Evolutionary conservation across 2,797 vertebrate genomes (phyloP).

Genomic region (Lutjanus argentimaculatus): DNA sequence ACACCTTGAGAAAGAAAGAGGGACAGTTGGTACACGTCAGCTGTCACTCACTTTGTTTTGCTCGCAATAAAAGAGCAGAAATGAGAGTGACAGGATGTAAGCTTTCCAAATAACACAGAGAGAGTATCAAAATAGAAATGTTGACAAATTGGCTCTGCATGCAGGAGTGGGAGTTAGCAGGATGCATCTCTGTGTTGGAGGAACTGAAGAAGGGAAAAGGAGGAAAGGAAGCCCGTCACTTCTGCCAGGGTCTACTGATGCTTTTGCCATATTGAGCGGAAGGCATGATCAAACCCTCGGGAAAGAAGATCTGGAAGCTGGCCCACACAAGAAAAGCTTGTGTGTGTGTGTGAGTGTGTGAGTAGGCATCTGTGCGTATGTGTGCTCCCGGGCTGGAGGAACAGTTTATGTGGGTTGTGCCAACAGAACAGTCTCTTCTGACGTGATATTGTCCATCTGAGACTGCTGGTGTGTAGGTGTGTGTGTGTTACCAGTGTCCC

Average conservation of each 20-base stretch:
- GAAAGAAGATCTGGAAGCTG: slow-evolving; percentile 62
- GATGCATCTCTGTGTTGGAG: slow-evolving; percentile 66
- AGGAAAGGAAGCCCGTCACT: slow-evolving; percentile 60
- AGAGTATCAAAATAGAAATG: slow-evolving; percentile 65
- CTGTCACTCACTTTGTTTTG: slow-evolving; percentile 55
- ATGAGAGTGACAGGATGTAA: slow-evolving; percentile 58
- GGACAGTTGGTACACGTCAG: slow-evolving; percentile 38
- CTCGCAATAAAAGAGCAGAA: slow-evolving; percentile 32
- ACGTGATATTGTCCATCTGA: slow-evolving; percentile 66
- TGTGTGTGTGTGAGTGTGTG: slow-evolving; percentile 22
- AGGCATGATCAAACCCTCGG: slow-evolving; percentile 71
- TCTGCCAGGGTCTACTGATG: slow-evolving; percentile 78
- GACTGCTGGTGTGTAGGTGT: slow-evolving; percentile 65
- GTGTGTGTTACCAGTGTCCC: slow-evolving; percentile 62
- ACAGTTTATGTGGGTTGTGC: slow-evolving; percentile 55
- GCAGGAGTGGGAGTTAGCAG: slow-evolving; percentile 76
- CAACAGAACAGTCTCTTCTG: slow-evolving; percentile 52
- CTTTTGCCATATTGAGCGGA: slow-evolving; percentile 78
- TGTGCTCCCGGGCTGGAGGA: slow-evolving; percentile 45
- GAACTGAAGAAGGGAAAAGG: slow-evolving; percentile 58
- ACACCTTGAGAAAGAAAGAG: slow-evolving; percentile 85
- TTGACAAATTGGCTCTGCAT: slow-evolving; percentile 74
- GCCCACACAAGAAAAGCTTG: slow-evolving; percentile 57
- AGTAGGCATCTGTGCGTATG: slow-evolving; percentile 39
- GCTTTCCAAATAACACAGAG: slow-evolving; percentile 59